A percentile compares a stretch with the other conserved stretches of the same genome.
phyloP scores from a whole-genome alignment of 2,888 invertebrate species.

The Drosophila flavopinicola region DNA sequence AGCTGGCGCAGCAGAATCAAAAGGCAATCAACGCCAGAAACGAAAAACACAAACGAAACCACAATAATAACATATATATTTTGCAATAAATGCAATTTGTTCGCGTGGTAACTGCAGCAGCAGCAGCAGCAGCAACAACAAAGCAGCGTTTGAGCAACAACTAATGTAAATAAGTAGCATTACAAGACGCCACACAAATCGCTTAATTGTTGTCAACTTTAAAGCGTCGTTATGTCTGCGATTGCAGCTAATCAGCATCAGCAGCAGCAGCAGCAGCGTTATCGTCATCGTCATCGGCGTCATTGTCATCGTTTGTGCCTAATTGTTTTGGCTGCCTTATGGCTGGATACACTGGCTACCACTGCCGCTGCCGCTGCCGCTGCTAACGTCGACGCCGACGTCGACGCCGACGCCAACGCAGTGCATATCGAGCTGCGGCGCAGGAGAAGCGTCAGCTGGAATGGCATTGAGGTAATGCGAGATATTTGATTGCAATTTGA shows the following conservation, averaged over 20 bases:
- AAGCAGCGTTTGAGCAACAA: constrained; percentile 24
- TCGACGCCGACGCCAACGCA: constrained; percentile 20
- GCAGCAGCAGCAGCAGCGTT: constrained; percentile 20
- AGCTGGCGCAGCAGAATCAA: constrained; percentile 40
- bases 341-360: constrained; percentile 44
- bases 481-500: constrained; percentile 21
- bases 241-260: constrained; percentile 35
- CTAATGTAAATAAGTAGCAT: constrained; percentile 50
- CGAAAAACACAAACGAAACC: too few relatives aligned
- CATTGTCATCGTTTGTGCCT: constrained; percentile 46
- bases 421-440: constrained; percentile 82
- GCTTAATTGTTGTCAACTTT: constrained; percentile 47
- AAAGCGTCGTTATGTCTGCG: constrained; percentile 57
- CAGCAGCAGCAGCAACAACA: constrained; percentile 24
- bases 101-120: constrained; percentile 46
- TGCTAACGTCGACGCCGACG: constrained; percentile 4
- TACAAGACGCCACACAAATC: constrained; percentile 37
- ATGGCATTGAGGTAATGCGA: constrained; percentile 82
- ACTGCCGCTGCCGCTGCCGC: constrained; percentile 21
- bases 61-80: constrained; percentile 12
- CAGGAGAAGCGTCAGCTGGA: constrained; percentile 79
- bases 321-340: constrained; percentile 65
- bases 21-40: not conserved
- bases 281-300: constrained; percentile 33
- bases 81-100: constrained; percentile 64